A percentile compares a stretch with the other conserved stretches of the same genome.
These are phyloP conservation scores for Artibeus jamaicensis DNA, from an alignment of 2,797 vertebrate genomes.

Conservation along the genomic window DNA sequence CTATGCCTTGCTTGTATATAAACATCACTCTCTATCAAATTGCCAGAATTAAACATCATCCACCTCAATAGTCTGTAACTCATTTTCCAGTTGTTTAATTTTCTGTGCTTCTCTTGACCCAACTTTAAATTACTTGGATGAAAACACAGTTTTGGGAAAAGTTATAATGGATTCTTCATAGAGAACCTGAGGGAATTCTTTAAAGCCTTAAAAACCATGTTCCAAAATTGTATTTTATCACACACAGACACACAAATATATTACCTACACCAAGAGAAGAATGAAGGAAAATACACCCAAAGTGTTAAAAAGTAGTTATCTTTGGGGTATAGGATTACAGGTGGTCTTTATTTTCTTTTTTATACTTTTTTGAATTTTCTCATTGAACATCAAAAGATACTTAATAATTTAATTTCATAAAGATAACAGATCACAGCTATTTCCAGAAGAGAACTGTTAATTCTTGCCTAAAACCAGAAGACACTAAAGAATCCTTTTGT, in stretches of 20 bases:
- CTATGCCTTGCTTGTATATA: neutral
- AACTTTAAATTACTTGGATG: slow-evolving; percentile 16
- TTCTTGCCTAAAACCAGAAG: neutral
- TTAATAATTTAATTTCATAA: neutral
- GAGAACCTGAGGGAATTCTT: slow-evolving; percentile 27
- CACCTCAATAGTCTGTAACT: neutral
- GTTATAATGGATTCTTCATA: neutral
- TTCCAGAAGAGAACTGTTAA: neutral
- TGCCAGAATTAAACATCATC: slow-evolving; percentile 19
- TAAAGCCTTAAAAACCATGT: neutral
- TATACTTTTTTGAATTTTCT: neutral
- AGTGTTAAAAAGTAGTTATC: neutral
- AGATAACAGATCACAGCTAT: neutral
- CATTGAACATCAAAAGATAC: neutral
- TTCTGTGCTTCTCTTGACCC: neutral
- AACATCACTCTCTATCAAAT: slow-evolving; percentile 1
- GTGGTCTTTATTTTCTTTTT: neutral
- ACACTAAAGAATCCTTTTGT: neutral
- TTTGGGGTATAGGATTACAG: neutral
- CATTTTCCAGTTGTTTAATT: slow-evolving; percentile 30
- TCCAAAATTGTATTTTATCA: neutral
- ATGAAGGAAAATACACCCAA: neutral
- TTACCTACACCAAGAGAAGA: neutral
- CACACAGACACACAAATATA: neutral
- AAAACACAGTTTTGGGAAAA: neutral